phyloP scores from a whole-genome alignment of 2,113 vertebrate species.

The Pleuronectes platessa region DNA sequence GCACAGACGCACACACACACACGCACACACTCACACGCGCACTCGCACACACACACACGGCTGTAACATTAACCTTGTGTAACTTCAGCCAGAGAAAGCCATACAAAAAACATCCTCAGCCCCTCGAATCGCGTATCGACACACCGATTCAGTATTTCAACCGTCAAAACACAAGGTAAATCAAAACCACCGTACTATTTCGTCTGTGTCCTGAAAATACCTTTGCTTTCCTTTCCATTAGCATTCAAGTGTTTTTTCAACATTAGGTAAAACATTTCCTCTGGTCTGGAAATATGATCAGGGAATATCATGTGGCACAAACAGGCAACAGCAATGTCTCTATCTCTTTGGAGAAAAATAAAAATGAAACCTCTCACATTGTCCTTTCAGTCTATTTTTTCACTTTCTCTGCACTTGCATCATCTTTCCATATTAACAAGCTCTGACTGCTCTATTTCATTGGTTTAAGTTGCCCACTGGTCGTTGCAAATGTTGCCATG shows the following conservation, averaged over 20 bases:
- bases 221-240: neutral
- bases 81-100: conserved; percentile 59
- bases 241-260: conserved; percentile 12
- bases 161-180: conserved; percentile 67
- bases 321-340: neutral
- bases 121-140: conserved; percentile 63
- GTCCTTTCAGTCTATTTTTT: neutral
- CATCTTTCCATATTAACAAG: neutral
- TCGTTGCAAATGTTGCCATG: neutral
- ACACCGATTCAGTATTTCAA: conserved; percentile 56
- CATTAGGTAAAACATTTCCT: neutral
- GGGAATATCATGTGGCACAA: conserved; percentile 16
- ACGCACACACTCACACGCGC: conserved; percentile 21
- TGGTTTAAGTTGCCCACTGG: too few species aligned
- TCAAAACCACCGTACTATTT: conserved; percentile 50
- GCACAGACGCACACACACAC: conserved; percentile 33
- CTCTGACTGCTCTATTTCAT: too few species aligned
- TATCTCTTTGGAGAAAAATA: neutral
- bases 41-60: conserved; percentile 31
- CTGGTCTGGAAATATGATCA: conserved; percentile 13
- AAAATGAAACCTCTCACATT: neutral
- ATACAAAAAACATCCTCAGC: conserved; percentile 55
- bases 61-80: conserved; percentile 73
- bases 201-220: conserved; percentile 51
- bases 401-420: neutral